These are phyloP conservation scores for Oostethus manadensis DNA, from an alignment of 2,113 vertebrate species.

Conservation along the genomic window DNA sequence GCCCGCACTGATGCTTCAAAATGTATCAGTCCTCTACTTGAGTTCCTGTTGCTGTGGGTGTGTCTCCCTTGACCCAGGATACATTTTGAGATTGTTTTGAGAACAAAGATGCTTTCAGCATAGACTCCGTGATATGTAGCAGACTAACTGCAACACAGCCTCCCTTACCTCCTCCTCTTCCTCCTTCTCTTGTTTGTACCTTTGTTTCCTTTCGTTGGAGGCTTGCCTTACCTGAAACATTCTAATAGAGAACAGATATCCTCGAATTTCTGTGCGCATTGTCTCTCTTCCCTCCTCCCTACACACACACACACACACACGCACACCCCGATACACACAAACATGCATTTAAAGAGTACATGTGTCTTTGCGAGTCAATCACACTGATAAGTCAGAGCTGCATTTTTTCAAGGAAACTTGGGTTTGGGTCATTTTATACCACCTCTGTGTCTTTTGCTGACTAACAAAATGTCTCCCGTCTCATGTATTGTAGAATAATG, in stretches of 20 bases:
- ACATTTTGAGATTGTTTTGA: constrained; percentile 86
- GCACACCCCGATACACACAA: constrained; percentile 24
- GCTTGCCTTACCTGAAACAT: constrained; percentile 88
- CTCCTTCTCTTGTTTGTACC: constrained; percentile 71
- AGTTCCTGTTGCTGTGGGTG: constrained; percentile 64
- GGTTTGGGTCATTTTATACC: constrained; percentile 46
- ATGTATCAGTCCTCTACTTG: constrained; percentile 82
- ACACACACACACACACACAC: constrained; percentile 36
- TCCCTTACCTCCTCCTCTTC: constrained; percentile 37
- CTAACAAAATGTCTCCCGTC: constrained; percentile 21
- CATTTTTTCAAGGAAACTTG: constrained; percentile 61
- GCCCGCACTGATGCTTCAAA: constrained; percentile 90
- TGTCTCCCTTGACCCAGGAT: constrained; percentile 74
- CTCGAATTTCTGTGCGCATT: constrained; percentile 87
- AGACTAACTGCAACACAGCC: constrained; percentile 78
- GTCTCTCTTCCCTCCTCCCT: constrained; percentile 54
- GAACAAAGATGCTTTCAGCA: constrained; percentile 82
- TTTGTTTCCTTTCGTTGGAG: constrained; percentile 72
- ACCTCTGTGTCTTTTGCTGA: not conserved
- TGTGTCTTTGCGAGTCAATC: constrained; percentile 53
- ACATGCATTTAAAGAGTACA: constrained; percentile 8
- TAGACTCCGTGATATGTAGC: constrained; percentile 81
- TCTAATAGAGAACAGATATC: constrained; percentile 99
- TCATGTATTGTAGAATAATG: too few species aligned
- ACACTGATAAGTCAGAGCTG: constrained; percentile 51